Conservation (phyloP, 92 coral and sea anemone species). For the Actinostola sp. region DNA sequence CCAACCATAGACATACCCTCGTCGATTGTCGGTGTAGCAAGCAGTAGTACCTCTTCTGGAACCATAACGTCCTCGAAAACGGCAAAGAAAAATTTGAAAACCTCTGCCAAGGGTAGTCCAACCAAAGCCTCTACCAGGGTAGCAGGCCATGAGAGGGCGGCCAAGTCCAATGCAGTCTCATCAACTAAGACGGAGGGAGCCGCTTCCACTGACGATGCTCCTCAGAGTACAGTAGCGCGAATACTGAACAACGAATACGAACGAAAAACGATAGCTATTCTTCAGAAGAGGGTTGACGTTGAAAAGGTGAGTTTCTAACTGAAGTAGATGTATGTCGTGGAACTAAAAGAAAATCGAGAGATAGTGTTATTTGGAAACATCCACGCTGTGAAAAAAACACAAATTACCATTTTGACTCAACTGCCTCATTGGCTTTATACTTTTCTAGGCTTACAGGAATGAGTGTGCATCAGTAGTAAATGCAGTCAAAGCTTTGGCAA, state of each 20-base stretch:
- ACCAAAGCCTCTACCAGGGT: neutral
- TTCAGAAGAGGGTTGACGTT: constrained; percentile 33
- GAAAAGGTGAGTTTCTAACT: constrained; percentile 17
- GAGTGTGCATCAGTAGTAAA: constrained; percentile 14
- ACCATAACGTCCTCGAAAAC: neutral
- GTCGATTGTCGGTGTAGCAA: too few species aligned
- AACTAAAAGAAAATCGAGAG: neutral
- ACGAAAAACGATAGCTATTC: constrained; percentile 21
- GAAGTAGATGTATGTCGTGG: too few species aligned
- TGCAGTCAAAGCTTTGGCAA: constrained; percentile 26
- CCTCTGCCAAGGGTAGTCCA: neutral
- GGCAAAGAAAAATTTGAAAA: neutral
- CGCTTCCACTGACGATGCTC: too few species aligned
- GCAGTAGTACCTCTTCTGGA: too few species aligned
- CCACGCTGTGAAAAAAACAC: neutral
- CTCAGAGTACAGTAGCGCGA: too few species aligned
- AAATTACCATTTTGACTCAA: too few species aligned
- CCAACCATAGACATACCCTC: neutral
- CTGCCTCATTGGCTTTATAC: too few species aligned
- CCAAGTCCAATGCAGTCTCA: too few species aligned
- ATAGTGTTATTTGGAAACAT: neutral
- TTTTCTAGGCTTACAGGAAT: constrained; percentile 20
- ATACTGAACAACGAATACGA: constrained; percentile 1
- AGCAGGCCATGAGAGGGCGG: too few species aligned
- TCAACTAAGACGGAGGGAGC: too few species aligned